A percentile compares a stretch with the other conserved stretches of the same genome.
phyloP scores from a whole-genome alignment of 2,113 vertebrate species.

The Prunella himalayana region DNA sequence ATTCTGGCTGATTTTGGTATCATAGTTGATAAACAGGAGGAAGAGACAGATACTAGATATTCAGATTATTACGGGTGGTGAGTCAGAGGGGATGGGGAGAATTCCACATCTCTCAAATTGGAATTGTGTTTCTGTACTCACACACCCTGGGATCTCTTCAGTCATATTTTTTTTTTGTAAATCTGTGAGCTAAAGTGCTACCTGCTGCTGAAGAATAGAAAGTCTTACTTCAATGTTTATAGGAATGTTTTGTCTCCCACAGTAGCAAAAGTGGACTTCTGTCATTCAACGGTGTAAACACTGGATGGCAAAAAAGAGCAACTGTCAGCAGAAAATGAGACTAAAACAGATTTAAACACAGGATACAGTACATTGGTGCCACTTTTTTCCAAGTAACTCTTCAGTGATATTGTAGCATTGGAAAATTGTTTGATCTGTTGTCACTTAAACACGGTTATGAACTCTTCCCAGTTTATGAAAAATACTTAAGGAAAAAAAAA shows the following conservation, averaged over 20 bases:
- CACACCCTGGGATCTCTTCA: neutral
- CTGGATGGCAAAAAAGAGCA: slow-evolving; percentile 5
- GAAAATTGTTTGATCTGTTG: neutral
- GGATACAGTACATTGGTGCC: neutral
- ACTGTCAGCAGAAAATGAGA: neutral
- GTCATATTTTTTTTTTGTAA: neutral
- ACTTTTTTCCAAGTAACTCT: neutral
- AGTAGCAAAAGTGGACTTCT: neutral
- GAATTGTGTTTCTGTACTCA: neutral
- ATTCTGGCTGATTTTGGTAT: neutral
- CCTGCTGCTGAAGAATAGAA: neutral
- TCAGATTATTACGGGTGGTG: neutral
- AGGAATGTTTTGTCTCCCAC: neutral
- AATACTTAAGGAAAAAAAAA: neutral
- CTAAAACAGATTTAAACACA: neutral
- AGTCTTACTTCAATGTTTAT: neutral
- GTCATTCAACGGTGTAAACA: neutral
- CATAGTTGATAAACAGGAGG: neutral
- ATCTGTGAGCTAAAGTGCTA: neutral
- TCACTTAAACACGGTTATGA: neutral
- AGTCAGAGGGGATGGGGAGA: neutral
- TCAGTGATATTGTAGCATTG: neutral
- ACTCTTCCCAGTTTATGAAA: neutral
- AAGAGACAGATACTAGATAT: neutral
- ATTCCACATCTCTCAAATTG: neutral